Base-by-base conservation (phyloP, 2,797 vertebrate genomes). In the Linurgus olivaceus region DNA sequence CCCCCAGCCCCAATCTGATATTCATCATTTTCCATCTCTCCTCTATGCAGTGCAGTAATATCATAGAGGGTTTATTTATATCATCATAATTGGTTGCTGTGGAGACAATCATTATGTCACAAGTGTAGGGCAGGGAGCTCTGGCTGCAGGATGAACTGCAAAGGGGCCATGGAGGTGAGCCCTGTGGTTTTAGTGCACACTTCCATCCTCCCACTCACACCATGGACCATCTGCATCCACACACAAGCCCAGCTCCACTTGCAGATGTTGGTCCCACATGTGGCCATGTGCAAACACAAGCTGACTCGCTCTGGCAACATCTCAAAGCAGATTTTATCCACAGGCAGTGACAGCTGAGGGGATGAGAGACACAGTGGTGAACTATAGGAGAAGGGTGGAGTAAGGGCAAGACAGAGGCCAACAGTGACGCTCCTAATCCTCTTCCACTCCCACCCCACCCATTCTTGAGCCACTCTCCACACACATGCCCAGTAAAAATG, bases 31-130 rank as follows among this genome's bases (percentile, higher is more conserved):
- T 88, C 54, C 3, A 6, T 68, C 54, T 75, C 48, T 76, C 59
- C 38, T 85, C 45, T 48, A 29, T 58, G 26, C 66, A 92, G 38
- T 57, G 51, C 76, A 67, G 45, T 92, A 71, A 81, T 58, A 61
- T 89, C 1, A 0, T 84, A 42, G 48, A 81, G 31, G 6, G 31
- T 88, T 94, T 96, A 94, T 92, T 96, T 95, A 84, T 83, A 82
- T 73, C 54, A 94, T 79, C 63, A 23, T 88, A 92, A 88, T 82
- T 68, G 82, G 81, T 93, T 96, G 83, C 78, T 94, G 76, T 94
- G 83, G 95, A 95, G 90, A 95, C 52, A n/a, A 88, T 54, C 73
- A 73, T 84, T 95, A 86, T 84, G 81, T 86, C 80, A 96, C 76
- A 83, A 87, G 74, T 35, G 29, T 18, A 72, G 88, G n/a, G 63